Conservation (phyloP, 2,113 vertebrate genomes). For the Syngnathus typhle region DNA sequence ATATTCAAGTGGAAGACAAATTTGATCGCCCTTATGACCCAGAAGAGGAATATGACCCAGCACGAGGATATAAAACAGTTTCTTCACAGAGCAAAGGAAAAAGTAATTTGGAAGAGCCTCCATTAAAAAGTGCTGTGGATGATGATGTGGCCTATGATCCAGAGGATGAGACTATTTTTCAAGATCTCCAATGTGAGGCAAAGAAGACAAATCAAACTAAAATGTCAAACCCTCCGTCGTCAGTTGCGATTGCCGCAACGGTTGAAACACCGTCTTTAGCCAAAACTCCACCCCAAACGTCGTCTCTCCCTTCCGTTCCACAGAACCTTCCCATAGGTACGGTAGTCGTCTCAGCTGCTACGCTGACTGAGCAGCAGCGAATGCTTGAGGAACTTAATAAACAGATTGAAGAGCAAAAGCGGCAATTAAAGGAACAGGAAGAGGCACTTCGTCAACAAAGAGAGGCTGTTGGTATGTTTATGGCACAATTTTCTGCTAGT, state of each 20-base stretch:
- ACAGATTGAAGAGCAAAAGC: constrained; percentile 94
- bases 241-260: constrained; percentile 12
- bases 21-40: constrained; percentile 91
- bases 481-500: constrained; percentile 94
- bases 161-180: constrained; percentile 90
- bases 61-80: constrained; percentile 60
- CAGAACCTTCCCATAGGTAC: constrained; percentile 44
- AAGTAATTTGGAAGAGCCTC: constrained; percentile 38
- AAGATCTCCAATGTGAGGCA: constrained; percentile 79
- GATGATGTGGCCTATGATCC: constrained; percentile 92
- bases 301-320: constrained; percentile 9
- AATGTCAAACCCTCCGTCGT: constrained; percentile 14
- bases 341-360: constrained; percentile 67
- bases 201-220: constrained; percentile 49
- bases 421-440: constrained; percentile 89
- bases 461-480: constrained; percentile 88
- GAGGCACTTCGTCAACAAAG: constrained; percentile 87
- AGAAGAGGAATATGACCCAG: constrained; percentile 88
- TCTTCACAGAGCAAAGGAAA: constrained; percentile 45
- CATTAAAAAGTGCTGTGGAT: constrained; percentile 59
- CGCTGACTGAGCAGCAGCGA: constrained; percentile 85
- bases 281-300: constrained; percentile 14
- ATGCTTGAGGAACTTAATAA: constrained; percentile 93
- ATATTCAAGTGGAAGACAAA: constrained; percentile 69
- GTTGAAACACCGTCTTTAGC: constrained; percentile 7